These are phyloP conservation scores for Ellobium chinense DNA, from an alignment of 2,888 invertebrate species.

Conservation along the genomic window DNA sequence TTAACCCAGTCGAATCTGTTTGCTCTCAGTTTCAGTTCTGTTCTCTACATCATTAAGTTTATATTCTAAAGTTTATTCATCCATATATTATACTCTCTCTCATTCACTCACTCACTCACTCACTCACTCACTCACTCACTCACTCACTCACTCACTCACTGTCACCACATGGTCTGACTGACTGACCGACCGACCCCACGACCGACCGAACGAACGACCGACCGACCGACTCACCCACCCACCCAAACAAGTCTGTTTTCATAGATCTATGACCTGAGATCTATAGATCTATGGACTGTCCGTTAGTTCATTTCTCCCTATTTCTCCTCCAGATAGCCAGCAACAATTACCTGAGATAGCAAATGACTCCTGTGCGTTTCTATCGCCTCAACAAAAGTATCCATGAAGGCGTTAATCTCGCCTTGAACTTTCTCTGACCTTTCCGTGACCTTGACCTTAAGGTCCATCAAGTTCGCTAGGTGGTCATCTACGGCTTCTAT, in stretches of 20 bases:
- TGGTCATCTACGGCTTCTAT: conserved; percentile 48
- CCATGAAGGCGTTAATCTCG: conserved; percentile 47
- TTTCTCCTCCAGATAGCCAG: no score
- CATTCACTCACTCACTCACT: neutral
- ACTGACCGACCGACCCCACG: neutral
- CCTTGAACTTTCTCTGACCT: conserved; percentile 34
- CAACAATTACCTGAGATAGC: conserved; percentile 28
- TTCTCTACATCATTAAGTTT: no score
- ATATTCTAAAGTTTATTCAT: neutral
- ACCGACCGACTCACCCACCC: neutral
- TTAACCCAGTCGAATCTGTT: no score
- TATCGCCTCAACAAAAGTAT: conserved; percentile 44
- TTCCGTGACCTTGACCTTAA: conserved; percentile 28
- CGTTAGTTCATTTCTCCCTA: no score
- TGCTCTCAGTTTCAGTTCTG: no score
- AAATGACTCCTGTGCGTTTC: conserved; percentile 45
- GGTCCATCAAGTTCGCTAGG: conserved; percentile 21
- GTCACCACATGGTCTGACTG: no score
- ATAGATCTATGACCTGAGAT: neutral
- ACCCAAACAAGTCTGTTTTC: neutral
- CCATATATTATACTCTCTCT: neutral
- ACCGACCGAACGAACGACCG: neutral
- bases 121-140: neutral
- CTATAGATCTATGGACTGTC: no score
- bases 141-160: neutral